A percentile compares a stretch with the other conserved stretches of the same genome.
Conservation (phyloP, 2,888 invertebrate genomes). For the Meliscaeva auricollis region DNA sequence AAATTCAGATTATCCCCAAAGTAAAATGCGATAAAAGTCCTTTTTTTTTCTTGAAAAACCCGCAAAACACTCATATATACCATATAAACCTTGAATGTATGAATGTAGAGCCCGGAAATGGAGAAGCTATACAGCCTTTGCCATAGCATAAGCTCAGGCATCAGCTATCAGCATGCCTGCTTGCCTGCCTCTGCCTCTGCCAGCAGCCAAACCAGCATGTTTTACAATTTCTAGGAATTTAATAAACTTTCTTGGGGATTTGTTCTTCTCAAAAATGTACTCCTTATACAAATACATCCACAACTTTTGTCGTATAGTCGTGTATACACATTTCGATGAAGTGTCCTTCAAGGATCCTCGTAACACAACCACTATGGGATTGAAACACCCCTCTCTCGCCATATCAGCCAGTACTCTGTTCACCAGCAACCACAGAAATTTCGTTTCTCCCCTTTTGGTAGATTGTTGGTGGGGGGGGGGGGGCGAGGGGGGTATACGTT, state of each 20-base stretch:
- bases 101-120: background rate
- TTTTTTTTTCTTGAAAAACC: conserved; percentile 16
- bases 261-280: conserved; percentile 57
- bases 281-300: conserved; percentile 33
- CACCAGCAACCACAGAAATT: conserved; percentile 5
- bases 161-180: conserved; percentile 25
- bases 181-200: background rate
- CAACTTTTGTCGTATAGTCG: background rate
- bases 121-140: conserved; percentile 8
- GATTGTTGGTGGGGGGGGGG: background rate
- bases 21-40: conserved; percentile 72
- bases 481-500: conserved; percentile 11
- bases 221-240: conserved; percentile 74
- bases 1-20: conserved; percentile 69
- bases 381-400: conserved; percentile 1
- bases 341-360: conserved; percentile 55
- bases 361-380: background rate
- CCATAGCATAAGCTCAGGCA: conserved; percentile 16
- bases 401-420: background rate
- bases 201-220: conserved; percentile 49
- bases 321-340: conserved; percentile 49
- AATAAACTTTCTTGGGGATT: conserved; percentile 67
- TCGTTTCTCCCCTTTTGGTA: conserved; percentile 5
- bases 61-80: conserved; percentile 23
- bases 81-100: background rate